Base-by-base conservation (phyloP, 1,140 invertebrate genomes). In the Bombus sylvicola region DNA sequence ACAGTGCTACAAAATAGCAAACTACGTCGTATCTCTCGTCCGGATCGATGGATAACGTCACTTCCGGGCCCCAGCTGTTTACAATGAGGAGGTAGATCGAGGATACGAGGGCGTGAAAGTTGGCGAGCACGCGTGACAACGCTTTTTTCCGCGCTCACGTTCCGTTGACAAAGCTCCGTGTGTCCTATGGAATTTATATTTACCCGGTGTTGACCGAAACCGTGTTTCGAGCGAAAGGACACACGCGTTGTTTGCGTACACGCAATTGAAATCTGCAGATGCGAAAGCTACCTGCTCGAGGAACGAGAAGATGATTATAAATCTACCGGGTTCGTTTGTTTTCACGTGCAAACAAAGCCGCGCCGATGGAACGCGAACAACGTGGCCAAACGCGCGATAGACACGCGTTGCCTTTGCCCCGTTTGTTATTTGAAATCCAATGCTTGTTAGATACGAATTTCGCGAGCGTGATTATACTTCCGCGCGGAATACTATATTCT, bases 161-260 rank as follows among this genome's bases (percentile, higher is more conserved):
- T 71, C 74, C 86, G 86, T 90, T 90, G 88, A 88, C 89, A 88
- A 85, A 88, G 64, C 62, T 59, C 37, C 41, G 8, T 37, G 78
- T 47, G 80, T 81, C 39, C 64, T 81, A 81, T 85, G 82, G 81
- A 88, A 90, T 90, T 90, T 83, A 81, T 90, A 82, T 90, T 90
- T 90, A 86, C 87, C 41, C 74, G 72, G 34, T 74, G 84, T 86
- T 88, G 87, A 86, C 86, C 66, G 79, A 80, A 57, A 77, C 57
- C 78, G 62, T 47, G 77, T 37, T 66, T 53, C 66, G 62, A 39
- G 37, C 39, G 79, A 68, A 87, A 39, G 53, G 47, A 72, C 79
- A 83, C 80, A n/a, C 31, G 79, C 69, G 31, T 68, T 88, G 59
- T 88, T 88, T 88, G 66, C 75, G 31, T 57, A 79, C 69, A 47